Evolutionary conservation across 2,888 invertebrate species (phyloP).

Genomic region (Muscina levida): DNA sequence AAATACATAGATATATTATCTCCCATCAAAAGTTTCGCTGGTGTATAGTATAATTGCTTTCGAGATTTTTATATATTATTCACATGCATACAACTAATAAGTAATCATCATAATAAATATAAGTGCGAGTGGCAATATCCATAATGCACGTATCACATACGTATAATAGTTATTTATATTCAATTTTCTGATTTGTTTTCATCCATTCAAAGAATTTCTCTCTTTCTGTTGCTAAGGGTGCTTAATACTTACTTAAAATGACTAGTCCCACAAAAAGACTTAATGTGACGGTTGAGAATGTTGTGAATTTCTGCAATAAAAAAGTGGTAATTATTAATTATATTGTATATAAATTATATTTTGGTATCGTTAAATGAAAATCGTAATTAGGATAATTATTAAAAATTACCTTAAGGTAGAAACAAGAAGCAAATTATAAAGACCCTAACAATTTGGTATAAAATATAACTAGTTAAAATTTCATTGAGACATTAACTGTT

Average conservation of each 20-base stretch:
- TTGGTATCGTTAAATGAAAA: not conserved
- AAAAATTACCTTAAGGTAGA: too few species aligned
- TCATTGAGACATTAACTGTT: too few species aligned
- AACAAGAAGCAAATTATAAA: too few species aligned
- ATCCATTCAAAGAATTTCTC: conserved; percentile 26
- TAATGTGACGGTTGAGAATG: conserved; percentile 94
- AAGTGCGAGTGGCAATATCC: not conserved
- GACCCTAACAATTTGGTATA: too few species aligned
- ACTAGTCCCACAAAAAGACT: conserved; percentile 96
- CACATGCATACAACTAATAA: too few species aligned
- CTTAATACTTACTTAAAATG: conserved; percentile 88
- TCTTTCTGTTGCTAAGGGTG: not conserved
- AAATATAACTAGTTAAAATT: too few species aligned
- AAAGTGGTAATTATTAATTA: conserved; percentile 14
- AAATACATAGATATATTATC: too few species aligned
- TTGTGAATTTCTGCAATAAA: conserved; percentile 89
- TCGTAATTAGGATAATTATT: not conserved
- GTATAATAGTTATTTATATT: conserved; percentile 1
- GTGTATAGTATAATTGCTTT: too few species aligned
- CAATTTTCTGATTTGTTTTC: conserved; percentile 13
- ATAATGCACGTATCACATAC: conserved; percentile 35
- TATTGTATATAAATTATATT: too few species aligned
- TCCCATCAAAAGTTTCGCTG: too few species aligned
- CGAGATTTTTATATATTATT: too few species aligned
- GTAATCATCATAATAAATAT: not conserved